phyloP scores from a whole-genome alignment of 2,113 vertebrate species.

The Prochilodus magdalenae region DNA sequence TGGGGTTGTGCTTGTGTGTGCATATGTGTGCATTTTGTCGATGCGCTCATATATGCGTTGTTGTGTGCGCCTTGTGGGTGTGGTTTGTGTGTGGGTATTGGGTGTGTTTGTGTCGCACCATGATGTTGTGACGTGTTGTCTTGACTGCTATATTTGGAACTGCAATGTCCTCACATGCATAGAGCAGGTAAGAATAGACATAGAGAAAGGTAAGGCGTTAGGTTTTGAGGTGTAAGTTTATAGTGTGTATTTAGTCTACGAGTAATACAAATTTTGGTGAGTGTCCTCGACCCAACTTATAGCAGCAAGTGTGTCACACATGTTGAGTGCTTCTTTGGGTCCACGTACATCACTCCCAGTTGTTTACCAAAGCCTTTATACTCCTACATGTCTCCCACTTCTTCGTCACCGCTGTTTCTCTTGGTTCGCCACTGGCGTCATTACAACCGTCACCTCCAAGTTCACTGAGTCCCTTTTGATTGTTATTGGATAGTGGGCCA shows the following conservation, averaged over 20 bases:
- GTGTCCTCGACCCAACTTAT: too few species aligned
- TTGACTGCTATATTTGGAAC: too few species aligned
- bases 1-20: not conserved
- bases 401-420: slow-evolving; percentile 4
- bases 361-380: slow-evolving; percentile 35
- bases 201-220: too few species aligned
- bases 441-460: not conserved
- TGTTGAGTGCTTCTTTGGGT: slow-evolving; percentile 4
- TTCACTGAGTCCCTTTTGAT: slow-evolving; percentile 36
- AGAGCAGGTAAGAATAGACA: too few species aligned
- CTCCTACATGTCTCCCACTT: slow-evolving; percentile 19
- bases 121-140: too few species aligned
- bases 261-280: too few species aligned
- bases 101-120: not conserved
- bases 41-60: not conserved
- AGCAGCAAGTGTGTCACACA: too few species aligned
- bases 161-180: too few species aligned
- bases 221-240: too few species aligned
- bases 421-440: slow-evolving; percentile 28
- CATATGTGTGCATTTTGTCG: not conserved
- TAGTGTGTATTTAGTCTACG: too few species aligned
- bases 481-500: slow-evolving; percentile 38
- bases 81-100: not conserved
- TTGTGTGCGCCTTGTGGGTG: too few species aligned
- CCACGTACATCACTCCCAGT: not conserved